Evolutionary conservation across 2,113 vertebrate genomes (phyloP), one percentile per base, ranked within the genome.

Genomic region (Coptodon rendalli): DNA sequence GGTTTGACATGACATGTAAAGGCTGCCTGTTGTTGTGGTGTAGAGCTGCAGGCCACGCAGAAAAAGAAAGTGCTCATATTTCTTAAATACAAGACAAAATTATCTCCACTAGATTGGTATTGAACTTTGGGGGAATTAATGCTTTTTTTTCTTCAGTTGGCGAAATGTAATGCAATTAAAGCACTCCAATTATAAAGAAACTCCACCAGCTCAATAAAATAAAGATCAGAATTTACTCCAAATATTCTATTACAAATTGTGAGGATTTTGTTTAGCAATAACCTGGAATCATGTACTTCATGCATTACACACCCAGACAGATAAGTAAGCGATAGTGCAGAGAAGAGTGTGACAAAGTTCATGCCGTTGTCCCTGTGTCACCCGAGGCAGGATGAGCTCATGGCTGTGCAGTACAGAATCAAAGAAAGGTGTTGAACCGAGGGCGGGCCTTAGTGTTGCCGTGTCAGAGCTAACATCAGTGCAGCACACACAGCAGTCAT

Each of bases 341-440:
- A 83, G 73, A n/a, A 89, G 90, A 90, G 87, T 95, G 90, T 94
- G 93, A 94, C 89, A 93, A 94, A 94, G 93, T 93, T 95, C 91
- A 92, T 80, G 71, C 87, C 71, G 86, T 90, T 92, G 91, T 93
- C 80, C 82, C 87, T 36, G 34, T 9, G 11, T 59, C 48, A 90
- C 95, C 88, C 7, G 29, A 4, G 94, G 95, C 82, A 31, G 68
- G 79, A 94, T 96, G 94, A 96, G 94, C 92, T 96, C 95, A 96
- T 94, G 86, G 83, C 81, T 92, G 83, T 57, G 87, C 83, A 86
- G 80, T 59, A 83, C 85, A 56, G 87, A 93, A 89, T 94, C 91
- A 93, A 93, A 95, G 93, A 89, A 71, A 90, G 91, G 91, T 91
- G 89, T 89, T 92, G 78, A 93, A 91, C 89, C 31, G 84, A 93